Evolutionary conservation across 1,140 invertebrate genomes (phyloP).

Genomic region (Drosophila pandora): DNA sequence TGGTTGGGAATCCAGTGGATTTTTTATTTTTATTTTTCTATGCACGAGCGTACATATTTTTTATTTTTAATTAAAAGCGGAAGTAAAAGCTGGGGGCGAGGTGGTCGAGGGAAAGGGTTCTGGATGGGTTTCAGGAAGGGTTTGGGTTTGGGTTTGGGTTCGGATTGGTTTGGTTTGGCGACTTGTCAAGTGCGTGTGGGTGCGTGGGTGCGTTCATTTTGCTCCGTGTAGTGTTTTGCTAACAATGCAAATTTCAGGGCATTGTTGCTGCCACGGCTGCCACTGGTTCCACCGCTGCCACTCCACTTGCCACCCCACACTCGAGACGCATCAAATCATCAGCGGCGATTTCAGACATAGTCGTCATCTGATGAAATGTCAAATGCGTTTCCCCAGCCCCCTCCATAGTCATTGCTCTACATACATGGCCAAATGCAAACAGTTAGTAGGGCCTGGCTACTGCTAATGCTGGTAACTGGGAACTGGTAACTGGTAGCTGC

Average conservation of each 20-base stretch:
- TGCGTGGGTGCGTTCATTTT: constrained; percentile 53
- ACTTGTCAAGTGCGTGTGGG: constrained; percentile 70
- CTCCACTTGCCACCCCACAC: not conserved
- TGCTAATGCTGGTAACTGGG: constrained; percentile 47
- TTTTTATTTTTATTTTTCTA: constrained; percentile 25
- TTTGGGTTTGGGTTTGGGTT: constrained; percentile 12
- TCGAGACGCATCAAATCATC: constrained; percentile 71
- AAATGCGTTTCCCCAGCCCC: constrained; percentile 53
- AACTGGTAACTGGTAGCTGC: constrained; percentile 46
- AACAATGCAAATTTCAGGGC: constrained; percentile 78
- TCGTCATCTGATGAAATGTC: constrained; percentile 68
- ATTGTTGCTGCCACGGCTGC: constrained; percentile 55
- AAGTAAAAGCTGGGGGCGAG: constrained; percentile 64
- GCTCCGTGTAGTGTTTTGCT: constrained; percentile 76
- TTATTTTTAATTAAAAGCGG: constrained; percentile 83
- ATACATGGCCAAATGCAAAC: constrained; percentile 41
- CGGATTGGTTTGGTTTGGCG: constrained; percentile 35
- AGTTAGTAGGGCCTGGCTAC: constrained; percentile 15
- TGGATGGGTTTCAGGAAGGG: constrained; percentile 8
- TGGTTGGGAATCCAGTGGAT: constrained; percentile 47
- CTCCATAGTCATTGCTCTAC: not conserved
- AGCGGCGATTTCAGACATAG: constrained; percentile 69
- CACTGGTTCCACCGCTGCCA: not conserved
- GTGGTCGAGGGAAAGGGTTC: constrained; percentile 5
- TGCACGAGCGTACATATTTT: constrained; percentile 51